Evolutionary conservation across 2,888 invertebrate genomes (phyloP).

Genomic region (Lypha dubia): DNA sequence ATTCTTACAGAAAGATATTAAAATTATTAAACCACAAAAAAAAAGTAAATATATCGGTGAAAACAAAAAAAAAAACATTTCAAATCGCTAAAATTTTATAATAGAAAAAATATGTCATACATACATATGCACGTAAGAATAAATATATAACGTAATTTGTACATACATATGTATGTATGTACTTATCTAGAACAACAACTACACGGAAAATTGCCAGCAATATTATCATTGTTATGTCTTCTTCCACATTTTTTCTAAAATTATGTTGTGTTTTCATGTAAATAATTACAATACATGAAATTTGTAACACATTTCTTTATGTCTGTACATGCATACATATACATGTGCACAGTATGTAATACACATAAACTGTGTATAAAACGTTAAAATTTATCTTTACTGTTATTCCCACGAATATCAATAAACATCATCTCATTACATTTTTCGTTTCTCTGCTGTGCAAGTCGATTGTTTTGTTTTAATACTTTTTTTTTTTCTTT

Average conservation of each 20-base stretch:
- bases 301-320: neutral
- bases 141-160: too few species aligned
- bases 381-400: conserved; percentile 19
- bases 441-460: conserved; percentile 30
- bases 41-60: too few species aligned
- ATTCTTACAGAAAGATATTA: neutral
- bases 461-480: conserved; percentile 26
- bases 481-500: conserved; percentile 5
- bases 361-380: neutral
- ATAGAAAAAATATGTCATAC: neutral
- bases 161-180: neutral
- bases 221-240: conserved; percentile 34
- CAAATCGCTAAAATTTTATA: too few species aligned
- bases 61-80: too few species aligned
- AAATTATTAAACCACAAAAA: conserved; percentile 3
- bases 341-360: neutral
- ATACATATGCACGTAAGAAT: too few species aligned
- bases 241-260: conserved; percentile 11
- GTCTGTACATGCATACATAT: neutral
- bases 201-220: neutral
- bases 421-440: conserved; percentile 38
- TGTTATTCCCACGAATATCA: conserved; percentile 46
- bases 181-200: conserved; percentile 1
- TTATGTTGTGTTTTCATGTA: conserved; percentile 22
- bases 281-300: conserved; percentile 12